Evolutionary conservation across 2,113 vertebrate genomes (phyloP), one percentile per base, ranked within the genome.

Genomic region (Pipa parva): DNA sequence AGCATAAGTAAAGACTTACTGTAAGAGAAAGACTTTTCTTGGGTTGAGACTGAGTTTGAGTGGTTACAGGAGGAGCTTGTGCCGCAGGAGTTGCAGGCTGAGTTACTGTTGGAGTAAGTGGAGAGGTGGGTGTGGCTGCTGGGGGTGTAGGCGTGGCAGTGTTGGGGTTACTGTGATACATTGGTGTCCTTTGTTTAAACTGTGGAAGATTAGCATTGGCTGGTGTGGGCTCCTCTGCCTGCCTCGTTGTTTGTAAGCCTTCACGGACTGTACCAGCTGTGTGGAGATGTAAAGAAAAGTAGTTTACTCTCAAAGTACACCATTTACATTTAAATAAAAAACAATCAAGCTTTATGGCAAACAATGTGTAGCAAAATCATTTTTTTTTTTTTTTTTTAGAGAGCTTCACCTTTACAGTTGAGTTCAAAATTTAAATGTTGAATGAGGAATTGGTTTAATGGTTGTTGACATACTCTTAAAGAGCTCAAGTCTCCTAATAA

Each of bases 21-120:
- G 95, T 97, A 59, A 98, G 93, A 0, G 92, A 95, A 45, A 98
- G 91, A 59, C 84, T 95, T 84, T 97, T 98, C 74, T 95, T 97
- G 67, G 89, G 92, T 70, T 87, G 88, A 27, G 86, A 89, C 76
- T 92, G 91, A 29, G 87, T 81, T 71, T 92, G 90, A 0, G 91
- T 88, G 50, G 88, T 83, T 0, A 87, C 89, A 2, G 90, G 93
- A 7, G 92, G 88, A 2, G 90, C 88, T 2, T 88, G 92, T 2
- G 89, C 78, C 0, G 91, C 84, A 0, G 92, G 81, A 0, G 89
- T 76, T 9, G 87, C 83, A 0, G 90, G 85, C 1, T 91, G 92
- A 74, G 87, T 92, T 15, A 89, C 86, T 1, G 89, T 88, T 22
- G 95, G 93, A 17, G 93, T 92, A 24, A 87, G 78, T 1, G 93